Base-by-base conservation (phyloP, 2,797 vertebrate genomes). In the Sandelia bainsii region DNA sequence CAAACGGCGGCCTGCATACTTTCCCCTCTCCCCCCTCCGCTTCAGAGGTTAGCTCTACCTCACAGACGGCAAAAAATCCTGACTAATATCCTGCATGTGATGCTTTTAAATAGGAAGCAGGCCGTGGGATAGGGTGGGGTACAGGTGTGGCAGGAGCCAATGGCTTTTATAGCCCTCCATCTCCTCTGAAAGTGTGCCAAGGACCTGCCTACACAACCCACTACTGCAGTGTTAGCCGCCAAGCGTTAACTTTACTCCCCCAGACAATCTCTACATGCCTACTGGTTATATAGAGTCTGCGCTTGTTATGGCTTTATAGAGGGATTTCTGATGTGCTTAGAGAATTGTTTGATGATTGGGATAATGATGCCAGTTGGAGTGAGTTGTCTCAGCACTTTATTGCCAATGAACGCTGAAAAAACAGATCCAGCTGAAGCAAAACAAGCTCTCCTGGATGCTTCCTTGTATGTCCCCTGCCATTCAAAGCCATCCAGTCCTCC, bases 81-180 rank as follows among this genome's bases (percentile, higher is more conserved):
- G 92, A 94, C 92, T 94, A 94, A 94, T 94, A 93, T 92, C 88
- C 93, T 94, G 92, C 92, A 91, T 93, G 92, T 91, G 92, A 93
- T 93, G 91, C 91, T 85, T 91, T 91, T 92, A 95, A 94, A 94
- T 94, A 89, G 89, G 92, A 94, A 94, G 91, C 93, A 94, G 93
- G 93, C 93, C 50, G 57, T 45, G 80, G 90, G 81, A 74, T 49
- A 85, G 86, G 92, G 91, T 76, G 89, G 90, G 66, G 89, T 89
- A 92, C 93, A 94, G 94, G 94, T 94, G 94, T 94, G 91, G 92
- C 90, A 89, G 86, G 88, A 92, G 92, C 91, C 93, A 92, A 81
- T 89, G 82, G 84, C 88, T 93, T 94, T 94, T 94, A 94, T 92
- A 85, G 91, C 83, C 87, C 76, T 80, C 67, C 71, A 69, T 90